phyloP scores from a whole-genome alignment of 2,888 invertebrate species.

The Creontiades dilutus region DNA sequence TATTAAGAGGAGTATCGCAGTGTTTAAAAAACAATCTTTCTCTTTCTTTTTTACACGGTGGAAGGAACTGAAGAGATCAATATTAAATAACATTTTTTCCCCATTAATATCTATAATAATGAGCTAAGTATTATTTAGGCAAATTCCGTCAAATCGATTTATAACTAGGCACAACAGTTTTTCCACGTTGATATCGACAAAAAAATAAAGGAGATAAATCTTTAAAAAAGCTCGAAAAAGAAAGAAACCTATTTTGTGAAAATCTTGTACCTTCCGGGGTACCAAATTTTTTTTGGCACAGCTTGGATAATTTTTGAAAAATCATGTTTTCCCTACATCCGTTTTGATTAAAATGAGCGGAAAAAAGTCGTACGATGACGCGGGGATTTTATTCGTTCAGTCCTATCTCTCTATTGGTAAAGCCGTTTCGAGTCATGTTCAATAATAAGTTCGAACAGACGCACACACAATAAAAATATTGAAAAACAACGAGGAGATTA shows the following conservation, averaged over 20 bases:
- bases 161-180: slow-evolving; percentile 43
- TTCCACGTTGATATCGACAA: not conserved
- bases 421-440: slow-evolving; percentile 18
- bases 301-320: not conserved
- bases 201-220: not conserved
- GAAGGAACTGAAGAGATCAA: slow-evolving; percentile 69
- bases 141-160: slow-evolving; percentile 16
- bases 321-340: not conserved
- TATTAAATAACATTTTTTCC: slow-evolving; percentile 43
- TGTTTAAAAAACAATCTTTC: not conserved
- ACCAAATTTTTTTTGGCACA: slow-evolving; percentile 11
- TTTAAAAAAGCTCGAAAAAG: slow-evolving; percentile 4
- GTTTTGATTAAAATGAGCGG: slow-evolving; percentile 40
- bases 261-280: not conserved
- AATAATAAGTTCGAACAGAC: not conserved
- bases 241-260: not conserved
- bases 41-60: slow-evolving; percentile 57
- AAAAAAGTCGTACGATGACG: not conserved
- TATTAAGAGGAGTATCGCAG: slow-evolving; percentile 20
- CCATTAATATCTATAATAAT: slow-evolving; percentile 64
- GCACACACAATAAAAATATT: slow-evolving; percentile 5
- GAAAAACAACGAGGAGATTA: slow-evolving; percentile 3
- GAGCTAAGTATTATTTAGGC: slow-evolving; percentile 55
- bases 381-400: slow-evolving; percentile 17
- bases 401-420: slow-evolving; percentile 36